A percentile compares a stretch with the other conserved stretches of the same genome.
These are phyloP conservation scores for Stenopsyche tienmushanensis DNA, from an alignment of 1,140 invertebrate species.

Conservation along the genomic window DNA sequence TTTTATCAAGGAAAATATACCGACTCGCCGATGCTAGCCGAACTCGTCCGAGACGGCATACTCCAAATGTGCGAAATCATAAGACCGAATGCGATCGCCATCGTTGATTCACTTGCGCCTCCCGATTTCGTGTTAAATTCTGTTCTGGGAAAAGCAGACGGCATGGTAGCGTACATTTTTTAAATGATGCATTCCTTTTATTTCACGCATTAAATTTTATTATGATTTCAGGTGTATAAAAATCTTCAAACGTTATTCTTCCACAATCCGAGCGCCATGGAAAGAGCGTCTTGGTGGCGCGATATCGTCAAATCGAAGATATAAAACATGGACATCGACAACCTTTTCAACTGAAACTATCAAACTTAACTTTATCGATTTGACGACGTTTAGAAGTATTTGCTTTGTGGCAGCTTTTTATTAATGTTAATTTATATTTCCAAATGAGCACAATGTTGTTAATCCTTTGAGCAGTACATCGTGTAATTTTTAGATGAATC, in stretches of 20 bases:
- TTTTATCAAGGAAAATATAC: constrained; percentile 76
- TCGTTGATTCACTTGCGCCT: constrained; percentile 72
- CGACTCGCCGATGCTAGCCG: constrained; percentile 49
- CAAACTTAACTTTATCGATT: too few species aligned
- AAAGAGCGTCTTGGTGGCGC: constrained; percentile 77
- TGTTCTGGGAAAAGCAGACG: constrained; percentile 80
- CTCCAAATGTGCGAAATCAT: constrained; percentile 63
- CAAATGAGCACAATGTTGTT: too few species aligned
- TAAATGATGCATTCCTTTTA: too few species aligned
- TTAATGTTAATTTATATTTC: too few species aligned
- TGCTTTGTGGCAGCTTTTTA: too few species aligned
- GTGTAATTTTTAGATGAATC: too few species aligned
- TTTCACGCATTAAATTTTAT: constrained; percentile 14
- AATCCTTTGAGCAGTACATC: too few species aligned
- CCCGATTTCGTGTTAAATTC: constrained; percentile 81
- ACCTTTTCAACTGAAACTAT: too few species aligned
- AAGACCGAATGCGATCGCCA: constrained; percentile 69
- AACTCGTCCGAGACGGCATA: constrained; percentile 59
- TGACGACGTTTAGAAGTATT: too few species aligned
- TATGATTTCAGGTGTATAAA: constrained; percentile 72
- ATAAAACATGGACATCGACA: constrained; percentile 10
- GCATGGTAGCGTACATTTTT: constrained; percentile 56
- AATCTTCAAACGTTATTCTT: constrained; percentile 76
- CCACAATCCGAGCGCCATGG: constrained; percentile 67
- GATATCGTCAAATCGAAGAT: constrained; percentile 59